Conservation (phyloP, 2,888 invertebrate species). For the Caenorhabditis sp. region DNA sequence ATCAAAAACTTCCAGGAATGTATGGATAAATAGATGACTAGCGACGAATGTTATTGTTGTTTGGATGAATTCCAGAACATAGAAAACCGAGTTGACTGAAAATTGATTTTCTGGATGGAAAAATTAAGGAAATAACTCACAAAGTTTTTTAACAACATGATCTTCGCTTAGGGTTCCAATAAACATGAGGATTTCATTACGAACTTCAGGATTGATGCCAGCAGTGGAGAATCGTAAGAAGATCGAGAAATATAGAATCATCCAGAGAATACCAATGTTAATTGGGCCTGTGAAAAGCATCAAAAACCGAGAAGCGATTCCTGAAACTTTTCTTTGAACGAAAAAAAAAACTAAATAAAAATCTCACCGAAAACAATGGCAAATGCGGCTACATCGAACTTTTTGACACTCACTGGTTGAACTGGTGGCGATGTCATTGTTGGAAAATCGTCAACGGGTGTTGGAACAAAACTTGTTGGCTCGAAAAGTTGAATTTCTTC, state of each 20-base stretch:
- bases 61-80: conserved; percentile 37
- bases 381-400: not conserved
- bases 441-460: not conserved
- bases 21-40: not conserved
- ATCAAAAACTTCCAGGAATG: not conserved
- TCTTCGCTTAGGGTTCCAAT: conserved; percentile 25
- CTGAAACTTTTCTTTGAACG: not conserved
- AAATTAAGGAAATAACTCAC: conserved; percentile 4
- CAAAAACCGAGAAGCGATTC: conserved; percentile 18
- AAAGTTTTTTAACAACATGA: conserved; percentile 17
- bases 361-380: not conserved
- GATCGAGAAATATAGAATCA: conserved; percentile 26
- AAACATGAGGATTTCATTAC: conserved; percentile 21
- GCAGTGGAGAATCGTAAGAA: conserved; percentile 23
- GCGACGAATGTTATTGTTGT: conserved; percentile 41
- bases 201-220: conserved; percentile 15
- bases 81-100: conserved; percentile 36
- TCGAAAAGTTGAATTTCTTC: not conserved
- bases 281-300: conserved; percentile 33
- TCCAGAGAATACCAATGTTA: conserved; percentile 33
- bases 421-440: not conserved
- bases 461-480: not conserved
- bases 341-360: not conserved
- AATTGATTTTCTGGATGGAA: conserved; percentile 4
- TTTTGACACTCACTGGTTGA: not conserved